Percentiles rank a stretch among this genome's conserved stretches.
These are phyloP conservation scores for Heliconius charithonia DNA, from an alignment of 2,888 invertebrate genomes.

Conservation along the genomic window DNA sequence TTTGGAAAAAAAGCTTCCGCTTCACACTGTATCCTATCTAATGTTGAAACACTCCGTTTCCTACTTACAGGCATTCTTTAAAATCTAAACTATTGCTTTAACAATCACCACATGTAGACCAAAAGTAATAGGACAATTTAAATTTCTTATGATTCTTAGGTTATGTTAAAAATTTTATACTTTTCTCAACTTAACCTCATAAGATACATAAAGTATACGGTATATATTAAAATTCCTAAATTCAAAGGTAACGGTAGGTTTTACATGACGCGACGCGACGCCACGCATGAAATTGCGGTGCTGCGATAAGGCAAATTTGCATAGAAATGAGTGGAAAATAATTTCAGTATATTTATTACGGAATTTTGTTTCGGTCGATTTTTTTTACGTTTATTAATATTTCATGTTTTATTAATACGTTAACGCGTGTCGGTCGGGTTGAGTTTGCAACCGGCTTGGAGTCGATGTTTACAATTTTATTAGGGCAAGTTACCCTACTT, in stretches of 20 bases:
- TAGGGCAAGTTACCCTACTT: neutral
- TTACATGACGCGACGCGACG: slow-evolving; percentile 15
- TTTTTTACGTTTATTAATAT: slow-evolving; percentile 5
- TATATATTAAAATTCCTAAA: slow-evolving; percentile 12
- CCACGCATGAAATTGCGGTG: slow-evolving; percentile 43
- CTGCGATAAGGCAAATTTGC: slow-evolving; percentile 54
- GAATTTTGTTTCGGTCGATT: slow-evolving; percentile 33
- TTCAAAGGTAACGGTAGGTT: slow-evolving; percentile 16
- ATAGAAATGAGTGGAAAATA: slow-evolving; percentile 58
- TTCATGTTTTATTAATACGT: slow-evolving; percentile 24
- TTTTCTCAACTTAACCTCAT: neutral
- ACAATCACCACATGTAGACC: too few relatives aligned
- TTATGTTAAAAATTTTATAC: neutral
- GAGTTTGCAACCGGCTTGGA: neutral
- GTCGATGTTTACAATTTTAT: slow-evolving; percentile 17
- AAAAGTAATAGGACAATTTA: neutral
- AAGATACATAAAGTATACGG: slow-evolving; percentile 3
- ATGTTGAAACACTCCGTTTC: too few relatives aligned
- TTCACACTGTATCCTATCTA: too few relatives aligned
- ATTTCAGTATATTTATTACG: slow-evolving; percentile 54
- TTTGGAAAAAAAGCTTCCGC: too few relatives aligned
- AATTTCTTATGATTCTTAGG: neutral
- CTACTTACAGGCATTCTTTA: too few relatives aligned
- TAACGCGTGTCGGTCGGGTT: slow-evolving; percentile 19
- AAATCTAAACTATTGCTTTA: too few relatives aligned